A percentile compares a stretch with the other conserved stretches of the same genome.
Conservation (phyloP, 2,113 vertebrate genomes). For the Labeo catla region DNA sequence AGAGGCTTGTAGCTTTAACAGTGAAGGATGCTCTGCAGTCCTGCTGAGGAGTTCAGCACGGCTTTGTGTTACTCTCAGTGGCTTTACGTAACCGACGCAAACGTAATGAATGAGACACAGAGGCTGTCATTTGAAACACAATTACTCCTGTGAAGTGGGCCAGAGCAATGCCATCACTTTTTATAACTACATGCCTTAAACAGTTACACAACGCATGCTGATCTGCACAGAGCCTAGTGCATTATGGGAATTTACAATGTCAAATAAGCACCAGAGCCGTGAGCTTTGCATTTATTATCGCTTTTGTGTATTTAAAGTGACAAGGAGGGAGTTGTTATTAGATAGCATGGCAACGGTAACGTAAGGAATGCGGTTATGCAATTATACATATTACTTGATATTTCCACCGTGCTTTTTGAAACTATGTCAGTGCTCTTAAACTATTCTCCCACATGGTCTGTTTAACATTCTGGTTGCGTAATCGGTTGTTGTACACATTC, state of each 20-base stretch:
- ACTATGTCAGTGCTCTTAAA: not conserved
- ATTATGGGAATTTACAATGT: conserved; percentile 66
- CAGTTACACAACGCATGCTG: conserved; percentile 42
- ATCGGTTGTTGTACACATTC: not conserved
- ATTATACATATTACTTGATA: not conserved
- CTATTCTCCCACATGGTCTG: not conserved
- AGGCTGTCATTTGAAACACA: conserved; percentile 17
- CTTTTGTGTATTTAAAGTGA: not conserved
- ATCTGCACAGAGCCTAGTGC: conserved; percentile 63
- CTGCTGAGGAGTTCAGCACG: conserved; percentile 2
- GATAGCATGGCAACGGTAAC: not conserved
- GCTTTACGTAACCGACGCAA: conserved; percentile 4
- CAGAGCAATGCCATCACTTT: not conserved
- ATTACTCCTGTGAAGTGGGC: conserved; percentile 27
- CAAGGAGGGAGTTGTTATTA: conserved; percentile 4
- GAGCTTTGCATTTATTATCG: conserved; percentile 70
- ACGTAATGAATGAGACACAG: conserved; percentile 33
- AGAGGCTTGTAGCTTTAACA: not conserved
- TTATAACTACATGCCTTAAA: conserved; percentile 56
- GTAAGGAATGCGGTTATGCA: not conserved
- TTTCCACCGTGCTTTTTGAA: not conserved
- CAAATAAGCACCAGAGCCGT: conserved; percentile 59
- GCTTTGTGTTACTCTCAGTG: not conserved
- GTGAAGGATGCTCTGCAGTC: conserved; percentile 27
- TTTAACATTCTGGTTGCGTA: not conserved